A percentile compares a stretch with the other conserved stretches of the same genome.
Conservation (phyloP, 2,888 invertebrate species). For the Chrysolina oricalcia region DNA sequence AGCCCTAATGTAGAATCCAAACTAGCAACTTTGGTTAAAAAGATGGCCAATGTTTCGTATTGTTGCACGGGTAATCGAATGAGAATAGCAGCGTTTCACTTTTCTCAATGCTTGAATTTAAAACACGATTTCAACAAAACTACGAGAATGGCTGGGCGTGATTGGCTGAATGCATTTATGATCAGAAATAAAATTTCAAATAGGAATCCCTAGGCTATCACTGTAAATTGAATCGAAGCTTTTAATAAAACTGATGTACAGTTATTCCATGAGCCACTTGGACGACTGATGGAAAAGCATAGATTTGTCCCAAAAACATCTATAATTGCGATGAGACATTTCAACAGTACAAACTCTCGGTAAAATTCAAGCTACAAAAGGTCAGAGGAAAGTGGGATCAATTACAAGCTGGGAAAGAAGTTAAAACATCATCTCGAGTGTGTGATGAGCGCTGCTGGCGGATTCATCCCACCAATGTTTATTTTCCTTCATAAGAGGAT, state of each 20-base stretch:
- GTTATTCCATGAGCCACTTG: constrained; percentile 37
- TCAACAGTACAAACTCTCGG: constrained; percentile 67
- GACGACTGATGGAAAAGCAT: constrained; percentile 39
- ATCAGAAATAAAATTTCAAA: constrained; percentile 31
- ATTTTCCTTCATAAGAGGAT: constrained; percentile 70
- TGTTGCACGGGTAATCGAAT: too few relatives aligned
- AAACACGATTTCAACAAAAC: constrained; percentile 40
- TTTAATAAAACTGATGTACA: constrained; percentile 46
- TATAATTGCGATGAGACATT: constrained; percentile 70
- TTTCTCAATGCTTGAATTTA: constrained; percentile 31
- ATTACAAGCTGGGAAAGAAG: constrained; percentile 69
- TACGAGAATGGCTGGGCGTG: constrained; percentile 44
- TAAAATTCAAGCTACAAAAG: constrained; percentile 67
- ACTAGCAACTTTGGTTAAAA: too few relatives aligned
- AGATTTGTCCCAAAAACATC: constrained; percentile 40
- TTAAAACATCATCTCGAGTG: constrained; percentile 68
- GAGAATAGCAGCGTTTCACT: too few relatives aligned
- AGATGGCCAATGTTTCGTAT: too few relatives aligned
- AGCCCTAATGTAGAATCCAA: too few relatives aligned
- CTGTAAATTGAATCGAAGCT: constrained; percentile 46
- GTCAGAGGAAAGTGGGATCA: constrained; percentile 68
- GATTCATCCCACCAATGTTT: constrained; percentile 71
- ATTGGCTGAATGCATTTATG: constrained; percentile 39
- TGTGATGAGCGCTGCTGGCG: constrained; percentile 67
- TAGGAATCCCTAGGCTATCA: constrained; percentile 45